phyloP scores from a whole-genome alignment of 2,888 invertebrate species.

The Drosophila subquinaria region DNA sequence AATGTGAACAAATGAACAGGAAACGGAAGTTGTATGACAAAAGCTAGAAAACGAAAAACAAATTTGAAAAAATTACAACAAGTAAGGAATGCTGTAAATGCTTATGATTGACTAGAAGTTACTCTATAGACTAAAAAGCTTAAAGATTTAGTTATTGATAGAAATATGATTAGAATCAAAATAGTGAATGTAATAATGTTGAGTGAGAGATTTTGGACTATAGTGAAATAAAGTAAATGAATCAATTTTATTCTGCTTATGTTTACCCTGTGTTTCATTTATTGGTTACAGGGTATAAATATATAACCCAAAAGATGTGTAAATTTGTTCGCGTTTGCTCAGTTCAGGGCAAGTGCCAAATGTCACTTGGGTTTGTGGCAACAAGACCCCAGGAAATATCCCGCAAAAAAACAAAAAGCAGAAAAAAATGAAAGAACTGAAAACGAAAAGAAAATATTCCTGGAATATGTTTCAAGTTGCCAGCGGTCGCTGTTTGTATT shows the following conservation, averaged over 20 bases:
- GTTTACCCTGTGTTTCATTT: no score
- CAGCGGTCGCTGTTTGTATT: conserved; percentile 67
- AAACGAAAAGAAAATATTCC: conserved; percentile 22
- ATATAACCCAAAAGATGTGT: conserved; percentile 69
- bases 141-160: background rate
- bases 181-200: no score
- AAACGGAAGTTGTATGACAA: conserved; percentile 77
- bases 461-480: conserved; percentile 59
- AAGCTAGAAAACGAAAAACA: conserved; percentile 37
- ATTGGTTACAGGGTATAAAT: conserved; percentile 4
- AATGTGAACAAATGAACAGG: conserved; percentile 82
- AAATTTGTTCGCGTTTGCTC: conserved; percentile 63
- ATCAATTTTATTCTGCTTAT: background rate
- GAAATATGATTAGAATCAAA: no score
- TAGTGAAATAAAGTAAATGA: background rate
- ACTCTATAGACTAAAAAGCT: background rate
- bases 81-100: conserved; percentile 6
- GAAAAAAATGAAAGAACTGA: conserved; percentile 22
- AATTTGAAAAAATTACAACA: conserved; percentile 23
- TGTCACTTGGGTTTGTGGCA: conserved; percentile 68
- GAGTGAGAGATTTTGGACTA: no score
- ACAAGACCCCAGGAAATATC: conserved; percentile 19
- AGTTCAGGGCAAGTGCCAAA: conserved; percentile 74
- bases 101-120: background rate
- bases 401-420: conserved; percentile 13